phyloP scores from a whole-genome alignment of 1,140 invertebrate genomes.

The Drosophila ohnishii region DNA sequence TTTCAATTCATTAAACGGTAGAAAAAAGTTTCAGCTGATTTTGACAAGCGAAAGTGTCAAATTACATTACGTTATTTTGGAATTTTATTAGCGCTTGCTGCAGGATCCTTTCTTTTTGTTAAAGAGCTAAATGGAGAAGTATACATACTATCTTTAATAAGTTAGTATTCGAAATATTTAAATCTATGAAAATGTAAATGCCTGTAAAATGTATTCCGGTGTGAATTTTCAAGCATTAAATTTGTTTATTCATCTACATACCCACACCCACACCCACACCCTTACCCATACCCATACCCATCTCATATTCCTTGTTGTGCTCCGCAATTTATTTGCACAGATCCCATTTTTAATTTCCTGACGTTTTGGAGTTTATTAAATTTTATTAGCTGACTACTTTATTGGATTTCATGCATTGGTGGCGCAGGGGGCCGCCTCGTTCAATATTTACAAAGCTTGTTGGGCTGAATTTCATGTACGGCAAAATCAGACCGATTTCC shows the following conservation, averaged over 20 bases:
- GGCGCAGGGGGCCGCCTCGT: not conserved
- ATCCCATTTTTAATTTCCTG: slow-evolving; percentile 50
- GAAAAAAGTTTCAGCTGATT: slow-evolving; percentile 64
- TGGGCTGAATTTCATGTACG: slow-evolving; percentile 7
- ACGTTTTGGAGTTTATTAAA: slow-evolving; percentile 45
- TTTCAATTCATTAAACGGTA: slow-evolving; percentile 51
- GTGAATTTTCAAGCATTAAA: slow-evolving; percentile 16
- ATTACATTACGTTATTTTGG: slow-evolving; percentile 74
- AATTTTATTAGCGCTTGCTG: slow-evolving; percentile 33
- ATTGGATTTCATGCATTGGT: slow-evolving; percentile 33
- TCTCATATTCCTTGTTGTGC: slow-evolving; percentile 16
- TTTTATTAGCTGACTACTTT: slow-evolving; percentile 46
- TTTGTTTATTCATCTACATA: slow-evolving; percentile 11
- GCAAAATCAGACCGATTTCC: slow-evolving; percentile 1
- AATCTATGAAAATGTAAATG: too few species aligned
- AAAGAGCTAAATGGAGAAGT: slow-evolving; percentile 1
- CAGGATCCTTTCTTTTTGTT: not conserved
- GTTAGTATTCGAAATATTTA: not conserved
- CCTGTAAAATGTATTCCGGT: not conserved
- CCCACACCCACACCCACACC: not conserved
- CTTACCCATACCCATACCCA: not conserved
- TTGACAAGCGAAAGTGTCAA: slow-evolving; percentile 71
- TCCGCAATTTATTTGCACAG: slow-evolving; percentile 24
- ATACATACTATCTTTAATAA: not conserved
- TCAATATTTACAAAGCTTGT: slow-evolving; percentile 42